Percentiles rank a stretch among this genome's conserved stretches.
Conservation (phyloP, 2,888 invertebrate species). For the Pollenia angustigena region DNA sequence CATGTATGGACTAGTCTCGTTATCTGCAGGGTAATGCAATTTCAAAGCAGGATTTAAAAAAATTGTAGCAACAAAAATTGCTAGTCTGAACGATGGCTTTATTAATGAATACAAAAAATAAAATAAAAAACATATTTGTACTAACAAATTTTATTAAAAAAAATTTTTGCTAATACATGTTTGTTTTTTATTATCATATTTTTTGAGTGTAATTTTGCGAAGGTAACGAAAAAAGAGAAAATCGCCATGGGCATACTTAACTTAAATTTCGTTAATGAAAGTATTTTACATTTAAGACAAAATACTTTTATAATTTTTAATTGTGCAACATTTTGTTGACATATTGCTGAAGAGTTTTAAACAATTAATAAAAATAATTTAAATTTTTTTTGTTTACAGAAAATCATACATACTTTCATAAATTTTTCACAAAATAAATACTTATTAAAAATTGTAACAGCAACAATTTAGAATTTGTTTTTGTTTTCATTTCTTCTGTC, state of each 20-base stretch:
- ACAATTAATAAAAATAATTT: conserved; percentile 63
- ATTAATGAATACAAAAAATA: too few species aligned
- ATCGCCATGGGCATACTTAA: conserved; percentile 74
- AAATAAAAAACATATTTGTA: too few species aligned
- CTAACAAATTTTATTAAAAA: neutral
- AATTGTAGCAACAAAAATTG: too few species aligned
- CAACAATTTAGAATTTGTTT: conserved; percentile 37
- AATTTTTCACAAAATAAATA: conserved; percentile 18
- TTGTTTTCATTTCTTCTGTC: conserved; percentile 49
- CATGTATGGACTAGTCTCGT: too few species aligned
- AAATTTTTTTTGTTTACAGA: conserved; percentile 1
- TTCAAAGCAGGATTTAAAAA: too few species aligned
- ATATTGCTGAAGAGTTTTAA: conserved; percentile 68
- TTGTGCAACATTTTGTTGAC: conserved; percentile 73
- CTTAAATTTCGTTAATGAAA: conserved; percentile 25
- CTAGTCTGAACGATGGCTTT: too few species aligned
- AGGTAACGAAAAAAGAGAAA: conserved; percentile 71
- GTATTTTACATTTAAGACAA: conserved; percentile 36
- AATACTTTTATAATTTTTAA: conserved; percentile 48
- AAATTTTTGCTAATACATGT: neutral
- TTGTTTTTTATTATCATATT: neutral
- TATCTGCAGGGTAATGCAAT: too few species aligned
- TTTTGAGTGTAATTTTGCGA: conserved; percentile 60
- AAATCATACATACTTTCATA: neutral
- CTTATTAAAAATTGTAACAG: conserved; percentile 48